These are phyloP conservation scores for Dicyrtomina minuta DNA, from an alignment of 2,888 invertebrate genomes.

Conservation along the genomic window DNA sequence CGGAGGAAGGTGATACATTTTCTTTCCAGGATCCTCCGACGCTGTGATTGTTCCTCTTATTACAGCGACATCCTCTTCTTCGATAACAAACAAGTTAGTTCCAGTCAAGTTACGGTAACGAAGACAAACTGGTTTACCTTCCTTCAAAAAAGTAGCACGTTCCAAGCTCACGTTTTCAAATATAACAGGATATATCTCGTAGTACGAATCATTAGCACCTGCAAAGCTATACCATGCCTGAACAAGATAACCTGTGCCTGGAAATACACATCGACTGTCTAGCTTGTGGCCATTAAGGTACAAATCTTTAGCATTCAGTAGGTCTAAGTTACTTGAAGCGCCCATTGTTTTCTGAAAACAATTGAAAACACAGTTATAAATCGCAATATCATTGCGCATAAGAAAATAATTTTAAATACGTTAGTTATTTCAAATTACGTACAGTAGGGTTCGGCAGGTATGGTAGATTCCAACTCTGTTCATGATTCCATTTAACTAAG, in stretches of 20 bases:
- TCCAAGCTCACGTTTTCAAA: conserved; percentile 87
- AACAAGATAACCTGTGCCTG: conserved; percentile 78
- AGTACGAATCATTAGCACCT: conserved; percentile 70
- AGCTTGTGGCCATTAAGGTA: conserved; percentile 65
- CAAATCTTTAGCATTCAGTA: conserved; percentile 57
- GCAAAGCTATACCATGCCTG: conserved; percentile 84
- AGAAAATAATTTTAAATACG: too few species aligned
- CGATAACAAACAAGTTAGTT: conserved; percentile 81
- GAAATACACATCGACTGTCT: conserved; percentile 72
- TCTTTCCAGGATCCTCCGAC: conserved; percentile 3
- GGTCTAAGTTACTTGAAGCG: background rate
- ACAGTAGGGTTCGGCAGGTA: conserved; percentile 62
- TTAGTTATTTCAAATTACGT: too few species aligned
- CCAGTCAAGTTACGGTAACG: conserved; percentile 62
- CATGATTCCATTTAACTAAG: conserved; percentile 84
- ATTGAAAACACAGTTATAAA: too few species aligned
- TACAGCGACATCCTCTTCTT: conserved; percentile 78
- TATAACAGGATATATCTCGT: conserved; percentile 76
- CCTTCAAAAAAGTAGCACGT: conserved; percentile 88
- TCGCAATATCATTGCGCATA: too few species aligned
- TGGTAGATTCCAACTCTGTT: conserved; percentile 57
- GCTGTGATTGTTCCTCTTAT: conserved; percentile 71
- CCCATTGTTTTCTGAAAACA: background rate
- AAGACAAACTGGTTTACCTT: conserved; percentile 74
- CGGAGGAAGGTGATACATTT: conserved; percentile 3